These are phyloP conservation scores for Pseudoatta argentina DNA, from an alignment of 1,140 invertebrate species.

Conservation along the genomic window DNA sequence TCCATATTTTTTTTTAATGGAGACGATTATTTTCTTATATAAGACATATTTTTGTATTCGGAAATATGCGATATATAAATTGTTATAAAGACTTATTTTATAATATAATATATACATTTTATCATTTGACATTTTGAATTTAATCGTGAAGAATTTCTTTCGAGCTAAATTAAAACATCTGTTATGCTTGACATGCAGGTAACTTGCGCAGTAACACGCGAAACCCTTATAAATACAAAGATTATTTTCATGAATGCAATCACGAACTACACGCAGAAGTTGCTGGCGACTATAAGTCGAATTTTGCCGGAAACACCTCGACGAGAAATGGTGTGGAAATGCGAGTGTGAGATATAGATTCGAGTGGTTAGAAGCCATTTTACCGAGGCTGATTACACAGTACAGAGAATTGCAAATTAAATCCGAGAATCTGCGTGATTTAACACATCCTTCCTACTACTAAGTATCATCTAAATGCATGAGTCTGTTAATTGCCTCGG, in stretches of 20 bases:
- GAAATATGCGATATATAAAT: neutral
- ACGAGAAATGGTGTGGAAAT: constrained; percentile 57
- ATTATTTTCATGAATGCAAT: constrained; percentile 33
- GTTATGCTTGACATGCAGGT: neutral
- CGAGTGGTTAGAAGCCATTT: constrained; percentile 56
- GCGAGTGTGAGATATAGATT: constrained; percentile 18
- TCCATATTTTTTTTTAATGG: too few species aligned
- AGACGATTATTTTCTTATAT: neutral
- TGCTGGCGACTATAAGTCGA: neutral
- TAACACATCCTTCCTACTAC: constrained; percentile 21
- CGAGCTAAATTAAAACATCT: neutral
- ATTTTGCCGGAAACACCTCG: neutral
- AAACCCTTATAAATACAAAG: constrained; percentile 16
- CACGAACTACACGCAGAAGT: constrained; percentile 36
- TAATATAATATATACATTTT: neutral
- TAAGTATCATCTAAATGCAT: constrained; percentile 28
- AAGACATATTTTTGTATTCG: too few species aligned
- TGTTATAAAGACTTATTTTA: neutral
- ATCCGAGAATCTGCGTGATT: constrained; percentile 40
- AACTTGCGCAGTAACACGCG: constrained; percentile 1
- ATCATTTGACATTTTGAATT: neutral
- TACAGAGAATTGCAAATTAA: constrained; percentile 70
- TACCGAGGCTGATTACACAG: constrained; percentile 64
- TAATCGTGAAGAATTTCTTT: neutral
- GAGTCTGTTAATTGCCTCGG: constrained; percentile 33